These are phyloP conservation scores for Austrofundulus limnaeus DNA, from an alignment of 2,113 vertebrate genomes.

Conservation along the genomic window DNA sequence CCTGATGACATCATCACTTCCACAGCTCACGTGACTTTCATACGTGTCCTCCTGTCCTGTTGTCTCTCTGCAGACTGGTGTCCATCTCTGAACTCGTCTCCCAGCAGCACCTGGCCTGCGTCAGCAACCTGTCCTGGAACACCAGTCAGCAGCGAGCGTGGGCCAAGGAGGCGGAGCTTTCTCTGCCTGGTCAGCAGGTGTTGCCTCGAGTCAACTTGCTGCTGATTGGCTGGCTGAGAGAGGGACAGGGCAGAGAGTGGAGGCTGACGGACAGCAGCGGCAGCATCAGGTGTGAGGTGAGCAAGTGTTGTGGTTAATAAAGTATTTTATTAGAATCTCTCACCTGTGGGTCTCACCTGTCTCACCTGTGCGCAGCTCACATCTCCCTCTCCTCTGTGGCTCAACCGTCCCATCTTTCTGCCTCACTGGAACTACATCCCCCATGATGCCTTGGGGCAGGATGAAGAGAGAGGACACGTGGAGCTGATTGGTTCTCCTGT, in stretches of 20 bases:
- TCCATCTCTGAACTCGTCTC: constrained; percentile 78
- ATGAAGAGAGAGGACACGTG: constrained; percentile 63
- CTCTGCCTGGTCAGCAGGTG: constrained; percentile 33
- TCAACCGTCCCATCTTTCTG: constrained; percentile 76
- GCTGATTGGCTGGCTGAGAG: constrained; percentile 81
- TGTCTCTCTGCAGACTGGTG: constrained; percentile 30
- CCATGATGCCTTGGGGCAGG: constrained; percentile 53
- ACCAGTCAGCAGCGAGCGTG: constrained; percentile 80
- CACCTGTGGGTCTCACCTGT: not conserved
- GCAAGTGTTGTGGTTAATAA: not conserved
- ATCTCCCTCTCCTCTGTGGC: constrained; percentile 76
- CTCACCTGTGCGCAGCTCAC: constrained; percentile 64
- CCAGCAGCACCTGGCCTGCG: constrained; percentile 78
- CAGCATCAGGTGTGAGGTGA: constrained; percentile 80
- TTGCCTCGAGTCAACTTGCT: constrained; percentile 80
- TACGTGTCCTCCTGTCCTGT: not conserved
- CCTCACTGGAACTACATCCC: constrained; percentile 87
- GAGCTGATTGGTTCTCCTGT: constrained; percentile 80
- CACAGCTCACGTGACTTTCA: not conserved
- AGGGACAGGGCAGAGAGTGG: constrained; percentile 67
- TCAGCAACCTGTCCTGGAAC: constrained; percentile 83
- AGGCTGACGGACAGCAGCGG: constrained; percentile 78
- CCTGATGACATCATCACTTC: not conserved
- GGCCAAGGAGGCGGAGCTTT: constrained; percentile 68
- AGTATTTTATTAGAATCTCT: too few relatives aligned